phyloP scores from a whole-genome alignment of 2,113 vertebrate genomes.

The Equus quagga region DNA sequence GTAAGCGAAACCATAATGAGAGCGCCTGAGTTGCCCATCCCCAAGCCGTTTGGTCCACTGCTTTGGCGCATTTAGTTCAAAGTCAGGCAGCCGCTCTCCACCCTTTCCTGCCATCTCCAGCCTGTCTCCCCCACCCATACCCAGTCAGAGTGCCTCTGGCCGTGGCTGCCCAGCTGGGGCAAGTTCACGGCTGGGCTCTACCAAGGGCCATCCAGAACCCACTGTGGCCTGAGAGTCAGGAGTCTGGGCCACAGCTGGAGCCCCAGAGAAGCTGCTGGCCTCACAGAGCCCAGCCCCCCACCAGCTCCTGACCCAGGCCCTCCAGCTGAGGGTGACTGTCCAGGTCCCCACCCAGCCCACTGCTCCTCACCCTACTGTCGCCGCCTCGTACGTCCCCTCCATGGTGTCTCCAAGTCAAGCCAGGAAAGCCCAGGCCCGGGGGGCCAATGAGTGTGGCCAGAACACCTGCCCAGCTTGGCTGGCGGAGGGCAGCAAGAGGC shows the following conservation, averaged over 20 bases:
- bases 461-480: background rate
- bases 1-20: slow-evolving; percentile 19
- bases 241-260: fast-evolving
- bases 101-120: background rate
- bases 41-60: background rate
- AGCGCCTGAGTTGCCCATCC: background rate
- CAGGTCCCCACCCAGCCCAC: fast-evolving
- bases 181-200: background rate
- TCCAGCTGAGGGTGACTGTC: background rate
- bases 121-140: background rate
- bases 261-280: background rate
- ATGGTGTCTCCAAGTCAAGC: background rate
- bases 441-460: background rate
- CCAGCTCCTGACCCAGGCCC: too few relatives aligned
- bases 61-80: background rate
- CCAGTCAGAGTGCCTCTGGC: background rate
- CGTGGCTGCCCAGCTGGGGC: fast-evolving
- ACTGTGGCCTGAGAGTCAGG: background rate
- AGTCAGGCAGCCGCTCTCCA: background rate
- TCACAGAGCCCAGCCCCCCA: background rate
- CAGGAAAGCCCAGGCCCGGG: background rate
- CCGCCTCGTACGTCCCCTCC: background rate
- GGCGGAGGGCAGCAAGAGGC: background rate
- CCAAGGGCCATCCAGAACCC: fast-evolving
- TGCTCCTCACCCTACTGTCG: background rate